Percentiles rank a stretch among this genome's conserved stretches.
Evolutionary conservation across 2,113 vertebrate species (phyloP).

Genomic region (Rana temporaria): DNA sequence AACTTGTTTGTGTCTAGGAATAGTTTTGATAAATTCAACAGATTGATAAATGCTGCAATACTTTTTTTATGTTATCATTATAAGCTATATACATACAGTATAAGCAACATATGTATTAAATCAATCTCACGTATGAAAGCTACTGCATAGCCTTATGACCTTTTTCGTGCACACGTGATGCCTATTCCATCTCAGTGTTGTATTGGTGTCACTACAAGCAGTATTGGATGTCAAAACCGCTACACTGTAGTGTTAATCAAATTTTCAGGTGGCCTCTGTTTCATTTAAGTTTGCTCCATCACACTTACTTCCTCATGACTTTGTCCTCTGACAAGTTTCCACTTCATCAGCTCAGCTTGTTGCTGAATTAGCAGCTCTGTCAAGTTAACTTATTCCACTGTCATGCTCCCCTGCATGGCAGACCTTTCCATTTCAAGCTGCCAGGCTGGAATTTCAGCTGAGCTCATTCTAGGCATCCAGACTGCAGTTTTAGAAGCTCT

Average conservation of each 20-base stretch:
- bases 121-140: too few species aligned
- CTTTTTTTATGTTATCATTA: too few species aligned
- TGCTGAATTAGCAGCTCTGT: constrained; percentile 52
- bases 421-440: constrained; percentile 2
- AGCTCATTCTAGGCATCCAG: background rate
- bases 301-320: constrained; percentile 37
- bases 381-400: constrained; percentile 44
- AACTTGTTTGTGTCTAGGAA: too few species aligned
- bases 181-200: background rate
- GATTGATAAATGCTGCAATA: too few species aligned
- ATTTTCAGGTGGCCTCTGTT: constrained; percentile 2
- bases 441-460: background rate
- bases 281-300: constrained; percentile 32
- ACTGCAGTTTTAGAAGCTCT: background rate
- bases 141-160: too few species aligned
- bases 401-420: constrained; percentile 21
- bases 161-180: background rate
- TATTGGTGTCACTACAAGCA: background rate
- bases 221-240: constrained; percentile 18
- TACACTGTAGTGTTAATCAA: constrained; percentile 35
- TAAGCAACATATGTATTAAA: too few species aligned
- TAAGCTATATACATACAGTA: too few species aligned
- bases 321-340: constrained; percentile 46
- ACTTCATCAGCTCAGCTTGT: constrained; percentile 14
- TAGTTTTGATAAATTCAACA: too few species aligned